Evolutionary conservation across 2,797 vertebrate genomes (phyloP), one percentile per base, ranked within the genome.

Genomic region (Acanthurus leucopareius): DNA sequence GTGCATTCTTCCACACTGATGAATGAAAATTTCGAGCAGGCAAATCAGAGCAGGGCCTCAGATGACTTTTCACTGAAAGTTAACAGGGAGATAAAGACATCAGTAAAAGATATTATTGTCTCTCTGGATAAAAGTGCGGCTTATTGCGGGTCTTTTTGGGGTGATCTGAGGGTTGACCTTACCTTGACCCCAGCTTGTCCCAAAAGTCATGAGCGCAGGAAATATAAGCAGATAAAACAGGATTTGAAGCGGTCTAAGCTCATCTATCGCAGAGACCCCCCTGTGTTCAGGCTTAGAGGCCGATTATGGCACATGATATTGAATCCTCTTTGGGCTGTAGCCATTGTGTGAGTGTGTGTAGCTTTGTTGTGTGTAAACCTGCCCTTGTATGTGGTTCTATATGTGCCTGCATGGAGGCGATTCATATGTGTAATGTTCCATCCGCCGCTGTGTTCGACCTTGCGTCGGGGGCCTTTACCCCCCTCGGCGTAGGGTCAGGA

Each of bases 261-360:
- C 77, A 86, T 89, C 85, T 83, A 90, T 88, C 16, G 69, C 63
- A 58, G 72, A 80, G 88, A 91, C 86, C 89, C 89, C 89, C 86
- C 84, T 82, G 81, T 83, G 84, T 79, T 76, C 78, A 52, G 86
- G 88, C 85, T 94, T 92, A 91, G 82, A 83, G 87, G 77, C 74
- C 58, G 91, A 94, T 94, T 94, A 92, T 78, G 81, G 81, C 93
- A 86, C 88, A 90, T 94, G 92, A 94, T 92, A 93, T 91, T 91
- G 86, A 94, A 93, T 94, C 92, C 89, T 92, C 89, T 92, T 90
- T 93, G 84, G 85, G 62, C 80, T 77, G 61, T 14, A 59, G 67
- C 82, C 82, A 89, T 86, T 91, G 84, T 90, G 74, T 75, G 63
- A 59, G 77, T 63, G 60, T 73, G 76, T 83, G 75, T 75, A 16